These are phyloP conservation scores for Leptosomus discolor DNA, from an alignment of 2,113 vertebrate genomes.

Conservation along the genomic window DNA sequence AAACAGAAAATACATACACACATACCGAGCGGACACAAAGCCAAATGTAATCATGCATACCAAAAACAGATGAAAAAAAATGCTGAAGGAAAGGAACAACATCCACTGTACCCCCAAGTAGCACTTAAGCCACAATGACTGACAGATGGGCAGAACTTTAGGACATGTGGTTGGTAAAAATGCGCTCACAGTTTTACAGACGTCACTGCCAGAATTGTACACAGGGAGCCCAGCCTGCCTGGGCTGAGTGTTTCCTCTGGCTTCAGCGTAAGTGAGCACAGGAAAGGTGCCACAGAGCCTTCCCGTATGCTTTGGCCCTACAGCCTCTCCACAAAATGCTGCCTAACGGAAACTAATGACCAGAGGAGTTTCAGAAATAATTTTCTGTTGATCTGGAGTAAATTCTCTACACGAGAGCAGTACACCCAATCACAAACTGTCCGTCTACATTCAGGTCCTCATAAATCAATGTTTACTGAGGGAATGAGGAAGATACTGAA, in stretches of 20 bases:
- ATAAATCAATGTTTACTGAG: conserved; percentile 80
- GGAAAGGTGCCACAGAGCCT: neutral
- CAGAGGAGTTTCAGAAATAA: conserved; percentile 75
- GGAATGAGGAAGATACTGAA: conserved; percentile 60
- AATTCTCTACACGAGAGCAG: conserved; percentile 75
- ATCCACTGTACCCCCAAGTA: neutral
- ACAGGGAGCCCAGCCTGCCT: neutral
- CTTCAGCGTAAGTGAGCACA: rapidly evolving
- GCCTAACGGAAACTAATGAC: conserved; percentile 78
- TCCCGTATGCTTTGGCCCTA: neutral
- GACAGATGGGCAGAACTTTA: neutral
- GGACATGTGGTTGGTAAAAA: neutral
- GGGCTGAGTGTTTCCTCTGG: neutral
- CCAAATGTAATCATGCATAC: neutral
- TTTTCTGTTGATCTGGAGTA: conserved; percentile 82
- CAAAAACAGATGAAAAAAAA: neutral
- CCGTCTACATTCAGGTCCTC: conserved; percentile 74
- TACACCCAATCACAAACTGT: conserved; percentile 81
- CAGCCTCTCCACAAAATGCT: neutral
- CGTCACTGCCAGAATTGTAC: neutral
- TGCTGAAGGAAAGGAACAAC: neutral
- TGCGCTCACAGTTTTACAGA: neutral
- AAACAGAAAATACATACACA: neutral
- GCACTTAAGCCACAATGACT: neutral
- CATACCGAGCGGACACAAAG: neutral